Evolutionary conservation across 2,888 invertebrate species (phyloP), one percentile per base, ranked within the genome.

Genomic region (Lasioglossum vierecki): DNA sequence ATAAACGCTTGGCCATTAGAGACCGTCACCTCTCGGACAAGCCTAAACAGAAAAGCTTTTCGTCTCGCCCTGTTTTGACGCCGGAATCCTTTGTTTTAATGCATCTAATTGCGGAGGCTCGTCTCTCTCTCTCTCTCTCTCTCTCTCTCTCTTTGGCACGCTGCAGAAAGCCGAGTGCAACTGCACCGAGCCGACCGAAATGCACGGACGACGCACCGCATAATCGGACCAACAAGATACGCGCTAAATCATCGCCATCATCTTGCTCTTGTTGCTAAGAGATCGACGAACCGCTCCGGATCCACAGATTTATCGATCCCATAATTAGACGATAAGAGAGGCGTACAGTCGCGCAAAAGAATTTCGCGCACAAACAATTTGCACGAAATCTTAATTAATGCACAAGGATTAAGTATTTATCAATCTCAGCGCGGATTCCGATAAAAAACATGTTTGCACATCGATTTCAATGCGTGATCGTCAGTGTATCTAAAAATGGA

Each of bases 161-260:
- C 15, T 60, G 72, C 66, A 79, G 78, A 53, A 72, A 53, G 63
- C 30, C 75, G 71, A 86, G 91, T 89, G 72, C 91, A 81, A 39
- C 26, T 87, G 85, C 78, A 90, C 90, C 84, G 78, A 83, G 57
- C 26, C 15, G n/a, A 53, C 13, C 53, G 44, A n/a, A 18, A 46
- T 39, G n/a, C 46, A 49, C 66, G 63, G 49, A n/a, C 57, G 70
- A 76, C 49, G 75, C 35, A 39, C 68, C 13, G 76, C n/a, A 44
- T 74, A 75, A 78, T 82, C 76, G 63, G 57, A 41, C 30, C 44
- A 53, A 53, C 4, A 3, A 46, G 68, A 49, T 26, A 44, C 15
- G 15, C 39, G 39, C 11, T 53, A 35, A n/a, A 73, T 63, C 18
- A 4, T 39, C 41, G 60, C 46, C 15, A 15, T 15, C 2, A 15